Percentiles rank a stretch among this genome's conserved stretches.
phyloP scores from a whole-genome alignment of 2,888 invertebrate genomes.

The Apomyelois bistriatella region DNA sequence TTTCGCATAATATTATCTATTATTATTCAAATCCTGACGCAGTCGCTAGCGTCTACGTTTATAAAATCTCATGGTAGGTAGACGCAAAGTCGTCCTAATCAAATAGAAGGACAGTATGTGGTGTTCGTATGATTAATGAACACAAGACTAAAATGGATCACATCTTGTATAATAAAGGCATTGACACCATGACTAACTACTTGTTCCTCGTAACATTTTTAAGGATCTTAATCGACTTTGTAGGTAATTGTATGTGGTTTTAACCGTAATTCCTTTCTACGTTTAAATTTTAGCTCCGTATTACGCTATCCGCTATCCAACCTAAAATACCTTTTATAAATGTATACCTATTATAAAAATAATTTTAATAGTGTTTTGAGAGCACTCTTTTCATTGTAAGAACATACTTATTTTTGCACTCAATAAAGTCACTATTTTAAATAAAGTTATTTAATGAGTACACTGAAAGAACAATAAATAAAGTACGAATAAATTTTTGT shows the following conservation, averaged over 20 bases:
- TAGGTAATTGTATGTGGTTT: not conserved
- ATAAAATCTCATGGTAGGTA: too few relatives aligned
- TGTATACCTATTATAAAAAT: conserved; percentile 27
- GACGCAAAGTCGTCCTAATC: too few relatives aligned
- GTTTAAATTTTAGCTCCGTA: not conserved
- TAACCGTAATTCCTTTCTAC: not conserved
- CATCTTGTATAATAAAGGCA: not conserved
- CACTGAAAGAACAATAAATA: conserved; percentile 71
- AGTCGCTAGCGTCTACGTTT: too few relatives aligned
- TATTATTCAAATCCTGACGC: too few relatives aligned
- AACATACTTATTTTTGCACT: conserved; percentile 75
- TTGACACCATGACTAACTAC: not conserved
- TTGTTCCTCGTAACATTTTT: not conserved
- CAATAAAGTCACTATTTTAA: conserved; percentile 74
- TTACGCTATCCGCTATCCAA: conserved; percentile 1
- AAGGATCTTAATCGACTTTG: not conserved
- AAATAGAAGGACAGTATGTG: too few relatives aligned
- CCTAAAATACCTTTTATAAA: conserved; percentile 18
- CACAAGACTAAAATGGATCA: not conserved
- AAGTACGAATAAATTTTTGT: conserved; percentile 43
- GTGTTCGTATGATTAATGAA: not conserved
- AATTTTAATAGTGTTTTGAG: conserved; percentile 52
- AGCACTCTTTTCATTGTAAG: conserved; percentile 68
- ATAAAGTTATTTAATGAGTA: conserved; percentile 63
- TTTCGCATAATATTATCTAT: too few relatives aligned